phyloP scores from a whole-genome alignment of 2,797 vertebrate species.

The Eulemur mongoz region DNA sequence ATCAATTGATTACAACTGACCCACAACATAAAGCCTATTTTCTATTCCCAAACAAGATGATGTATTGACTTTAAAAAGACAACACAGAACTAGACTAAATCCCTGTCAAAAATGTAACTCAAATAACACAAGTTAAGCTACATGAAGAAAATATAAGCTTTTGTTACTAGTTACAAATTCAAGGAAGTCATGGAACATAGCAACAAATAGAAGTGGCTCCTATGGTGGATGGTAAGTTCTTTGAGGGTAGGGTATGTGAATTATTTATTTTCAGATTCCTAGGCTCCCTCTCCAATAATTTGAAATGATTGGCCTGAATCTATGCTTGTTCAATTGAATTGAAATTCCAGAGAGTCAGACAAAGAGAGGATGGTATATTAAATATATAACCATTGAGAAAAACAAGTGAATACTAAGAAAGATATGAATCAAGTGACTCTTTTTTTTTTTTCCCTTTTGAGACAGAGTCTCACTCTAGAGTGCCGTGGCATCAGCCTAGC shows the following conservation, averaged over 20 bases:
- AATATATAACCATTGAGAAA: background rate
- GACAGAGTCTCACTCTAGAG: no score
- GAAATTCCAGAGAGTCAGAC: background rate
- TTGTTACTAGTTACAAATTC: background rate
- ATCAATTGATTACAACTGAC: background rate
- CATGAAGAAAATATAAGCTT: background rate
- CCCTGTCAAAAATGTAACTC: background rate
- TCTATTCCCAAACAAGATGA: background rate
- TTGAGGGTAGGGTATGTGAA: background rate
- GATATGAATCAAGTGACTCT: background rate
- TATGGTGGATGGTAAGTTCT: background rate
- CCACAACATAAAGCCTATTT: background rate
- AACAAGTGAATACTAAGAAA: background rate
- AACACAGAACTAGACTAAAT: background rate
- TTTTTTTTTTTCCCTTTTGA: background rate
- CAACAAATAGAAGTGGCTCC: background rate
- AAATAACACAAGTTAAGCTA: background rate
- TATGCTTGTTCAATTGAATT: constrained; percentile 13
- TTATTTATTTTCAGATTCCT: background rate
- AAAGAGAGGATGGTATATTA: background rate
- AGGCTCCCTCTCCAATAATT: background rate
- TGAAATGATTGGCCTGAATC: background rate
- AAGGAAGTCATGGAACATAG: background rate
- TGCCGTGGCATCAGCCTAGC: no score
- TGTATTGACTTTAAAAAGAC: background rate